A percentile compares a stretch with the other conserved stretches of the same genome.
Conservation (phyloP, 2,888 invertebrate genomes). For the Philereme transversata region DNA sequence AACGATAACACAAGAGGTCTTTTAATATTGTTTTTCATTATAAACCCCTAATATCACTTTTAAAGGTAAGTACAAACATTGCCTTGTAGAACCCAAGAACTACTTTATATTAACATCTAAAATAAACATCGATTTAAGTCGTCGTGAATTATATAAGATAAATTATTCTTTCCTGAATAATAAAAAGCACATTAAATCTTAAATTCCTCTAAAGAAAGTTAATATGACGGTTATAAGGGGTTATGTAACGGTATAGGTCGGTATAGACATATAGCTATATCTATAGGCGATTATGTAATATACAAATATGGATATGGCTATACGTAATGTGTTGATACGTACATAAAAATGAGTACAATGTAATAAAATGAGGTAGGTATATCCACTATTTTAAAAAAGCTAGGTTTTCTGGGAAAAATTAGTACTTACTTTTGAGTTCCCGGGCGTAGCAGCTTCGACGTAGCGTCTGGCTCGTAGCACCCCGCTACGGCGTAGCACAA, state of each 20-base stretch:
- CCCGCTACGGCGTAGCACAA: constrained; percentile 61
- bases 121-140: no score
- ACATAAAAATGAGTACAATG: not conserved
- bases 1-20: not conserved
- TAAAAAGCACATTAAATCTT: not conserved
- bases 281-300: constrained; percentile 36
- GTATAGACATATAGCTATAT: constrained; percentile 20
- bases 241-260: constrained; percentile 24
- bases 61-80: no score
- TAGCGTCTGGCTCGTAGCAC: constrained; percentile 78
- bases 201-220: no score
- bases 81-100: no score
- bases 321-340: not conserved
- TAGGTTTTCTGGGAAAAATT: constrained; percentile 15
- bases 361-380: not conserved
- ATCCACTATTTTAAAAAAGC: constrained; percentile 10
- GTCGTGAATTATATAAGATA: not conserved
- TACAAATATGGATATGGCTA: constrained; percentile 2
- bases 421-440: constrained; percentile 74
- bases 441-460: constrained; percentile 72
- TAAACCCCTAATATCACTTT: not conserved
- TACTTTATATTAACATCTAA: no score
- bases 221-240: not conserved
- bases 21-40: not conserved
- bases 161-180: not conserved